Evolutionary conservation across 2,888 invertebrate species (phyloP).

Genomic region (Synergus gifuensis): DNA sequence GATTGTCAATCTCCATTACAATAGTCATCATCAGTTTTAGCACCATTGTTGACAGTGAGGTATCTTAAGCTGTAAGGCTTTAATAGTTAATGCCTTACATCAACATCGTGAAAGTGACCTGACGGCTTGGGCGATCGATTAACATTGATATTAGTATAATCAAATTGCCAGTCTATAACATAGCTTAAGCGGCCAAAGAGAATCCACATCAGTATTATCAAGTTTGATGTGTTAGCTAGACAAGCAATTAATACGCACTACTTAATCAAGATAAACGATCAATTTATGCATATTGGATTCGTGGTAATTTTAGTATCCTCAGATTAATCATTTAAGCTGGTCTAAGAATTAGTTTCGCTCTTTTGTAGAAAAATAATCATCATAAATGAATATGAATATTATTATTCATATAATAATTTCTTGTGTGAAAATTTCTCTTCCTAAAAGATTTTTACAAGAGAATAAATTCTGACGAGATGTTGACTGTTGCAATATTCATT

Average conservation of each 20-base stretch:
- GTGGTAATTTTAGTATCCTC: neutral
- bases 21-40: neutral
- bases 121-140: neutral
- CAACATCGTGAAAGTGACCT: neutral
- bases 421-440: neutral
- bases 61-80: neutral
- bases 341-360: neutral
- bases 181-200: neutral
- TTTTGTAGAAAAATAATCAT: too few relatives aligned
- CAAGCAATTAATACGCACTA: neutral
- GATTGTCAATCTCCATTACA: too few relatives aligned
- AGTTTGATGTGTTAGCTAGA: neutral
- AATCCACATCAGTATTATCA: neutral
- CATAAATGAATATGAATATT: too few relatives aligned
- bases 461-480: neutral
- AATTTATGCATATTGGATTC: too few relatives aligned
- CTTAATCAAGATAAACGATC: too few relatives aligned
- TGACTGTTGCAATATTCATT: neutral
- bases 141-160: constrained; percentile 23
- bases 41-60: neutral
- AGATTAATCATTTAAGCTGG: neutral
- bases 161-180: neutral
- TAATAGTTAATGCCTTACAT: constrained; percentile 9
- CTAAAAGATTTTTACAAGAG: neutral
- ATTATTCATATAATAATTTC: neutral